Evolutionary conservation across 2,888 invertebrate genomes (phyloP).

Genomic region (Sphecodes monilicornis): DNA sequence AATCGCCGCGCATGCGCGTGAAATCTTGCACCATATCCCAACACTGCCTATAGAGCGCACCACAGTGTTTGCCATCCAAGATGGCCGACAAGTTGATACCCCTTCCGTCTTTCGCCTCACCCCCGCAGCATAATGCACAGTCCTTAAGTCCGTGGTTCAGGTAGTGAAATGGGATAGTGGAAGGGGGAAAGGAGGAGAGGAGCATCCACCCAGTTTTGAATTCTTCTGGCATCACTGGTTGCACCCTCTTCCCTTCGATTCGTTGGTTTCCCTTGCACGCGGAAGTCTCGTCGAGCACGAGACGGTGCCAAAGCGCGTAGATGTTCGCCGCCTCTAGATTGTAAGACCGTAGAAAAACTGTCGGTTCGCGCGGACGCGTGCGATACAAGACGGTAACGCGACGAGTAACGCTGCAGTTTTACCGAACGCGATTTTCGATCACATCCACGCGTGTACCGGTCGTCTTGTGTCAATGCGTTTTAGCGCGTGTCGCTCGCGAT

Average conservation of each 20-base stretch:
- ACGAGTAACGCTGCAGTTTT: not conserved
- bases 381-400: slow-evolving; percentile 45
- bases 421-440: not conserved
- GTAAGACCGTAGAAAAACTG: slow-evolving; percentile 57
- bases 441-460: not conserved
- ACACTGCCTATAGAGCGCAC: no score
- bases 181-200: no score
- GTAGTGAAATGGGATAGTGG: no score
- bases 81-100: no score
- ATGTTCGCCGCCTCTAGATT: slow-evolving; percentile 63
- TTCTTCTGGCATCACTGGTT: no score
- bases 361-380: slow-evolving; percentile 51
- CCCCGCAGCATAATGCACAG: no score
- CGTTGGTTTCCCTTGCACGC: slow-evolving; percentile 24
- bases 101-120: no score
- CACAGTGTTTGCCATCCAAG: no score
- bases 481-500: not conserved
- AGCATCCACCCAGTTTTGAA: no score
- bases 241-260: slow-evolving; percentile 38
- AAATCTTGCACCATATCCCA: no score
- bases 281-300: slow-evolving; percentile 57
- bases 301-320: slow-evolving; percentile 73
- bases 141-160: no score
- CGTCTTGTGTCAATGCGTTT: not conserved
- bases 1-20: no score